Evolutionary conservation across 2,113 vertebrate species (phyloP).

Genomic region (Manacus vitellinus): DNA sequence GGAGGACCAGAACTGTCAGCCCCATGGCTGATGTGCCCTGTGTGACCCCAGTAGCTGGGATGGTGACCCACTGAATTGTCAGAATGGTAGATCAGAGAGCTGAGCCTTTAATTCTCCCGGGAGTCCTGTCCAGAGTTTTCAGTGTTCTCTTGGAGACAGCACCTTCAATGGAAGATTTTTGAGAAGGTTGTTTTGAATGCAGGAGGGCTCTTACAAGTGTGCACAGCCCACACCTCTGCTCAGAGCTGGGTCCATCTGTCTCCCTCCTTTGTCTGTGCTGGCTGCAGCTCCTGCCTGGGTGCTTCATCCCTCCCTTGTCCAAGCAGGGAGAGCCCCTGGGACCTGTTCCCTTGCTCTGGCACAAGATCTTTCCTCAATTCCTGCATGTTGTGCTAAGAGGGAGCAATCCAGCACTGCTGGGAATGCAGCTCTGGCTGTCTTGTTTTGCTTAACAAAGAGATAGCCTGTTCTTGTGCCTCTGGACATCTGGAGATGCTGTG

Average conservation of each 20-base stretch:
- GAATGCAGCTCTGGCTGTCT: background rate
- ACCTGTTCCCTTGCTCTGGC: background rate
- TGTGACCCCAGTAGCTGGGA: background rate
- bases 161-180: background rate
- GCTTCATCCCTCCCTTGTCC: background rate
- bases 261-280: background rate
- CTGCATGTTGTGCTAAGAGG: background rate
- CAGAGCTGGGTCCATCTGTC: background rate
- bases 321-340: background rate
- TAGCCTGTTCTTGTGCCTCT: background rate
- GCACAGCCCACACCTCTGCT: background rate
- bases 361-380: background rate
- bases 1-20: background rate
- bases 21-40: background rate
- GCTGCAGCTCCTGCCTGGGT: background rate
- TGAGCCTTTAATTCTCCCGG: background rate
- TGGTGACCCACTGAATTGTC: background rate
- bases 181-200: background rate
- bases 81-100: background rate
- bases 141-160: background rate
- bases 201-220: background rate
- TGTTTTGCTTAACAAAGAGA: rapidly evolving
- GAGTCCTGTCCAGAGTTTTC: background rate
- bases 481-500: background rate
- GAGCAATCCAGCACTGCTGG: background rate